These are phyloP conservation scores for Atherinosoma microstoma DNA, from an alignment of 2,797 vertebrate genomes.

Conservation along the genomic window DNA sequence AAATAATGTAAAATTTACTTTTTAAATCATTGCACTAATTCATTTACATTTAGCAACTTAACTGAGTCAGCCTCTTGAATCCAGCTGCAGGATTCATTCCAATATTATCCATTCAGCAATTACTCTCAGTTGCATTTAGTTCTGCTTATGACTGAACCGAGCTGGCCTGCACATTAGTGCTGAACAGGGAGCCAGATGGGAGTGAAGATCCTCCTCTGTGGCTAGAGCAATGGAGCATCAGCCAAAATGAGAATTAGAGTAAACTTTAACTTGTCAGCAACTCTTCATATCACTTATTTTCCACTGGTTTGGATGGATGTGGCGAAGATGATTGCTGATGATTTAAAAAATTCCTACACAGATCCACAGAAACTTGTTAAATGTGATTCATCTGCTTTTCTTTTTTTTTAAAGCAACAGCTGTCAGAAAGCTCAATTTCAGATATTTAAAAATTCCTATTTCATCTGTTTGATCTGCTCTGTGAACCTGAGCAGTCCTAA, in stretches of 20 bases:
- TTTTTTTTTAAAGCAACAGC: slow-evolving; percentile 28
- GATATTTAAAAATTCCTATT: slow-evolving; percentile 41
- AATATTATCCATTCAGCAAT: slow-evolving; percentile 60
- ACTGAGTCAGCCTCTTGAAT: slow-evolving; percentile 41
- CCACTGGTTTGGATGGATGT: slow-evolving; percentile 72
- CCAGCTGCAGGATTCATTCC: slow-evolving; percentile 45
- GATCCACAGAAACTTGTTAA: slow-evolving; percentile 48
- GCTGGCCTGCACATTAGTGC: slow-evolving; percentile 52
- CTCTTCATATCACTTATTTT: slow-evolving; percentile 75
- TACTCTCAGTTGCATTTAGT: slow-evolving; percentile 57
- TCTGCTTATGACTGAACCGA: slow-evolving; percentile 54
- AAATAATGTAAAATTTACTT: not conserved
- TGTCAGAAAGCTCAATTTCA: slow-evolving; percentile 39
- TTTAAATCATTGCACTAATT: slow-evolving; percentile 16
- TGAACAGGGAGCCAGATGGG: slow-evolving; percentile 58
- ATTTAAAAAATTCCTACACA: slow-evolving; percentile 53
- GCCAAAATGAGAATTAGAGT: slow-evolving; percentile 73
- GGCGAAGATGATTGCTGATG: slow-evolving; percentile 59
- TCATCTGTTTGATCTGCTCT: slow-evolving; percentile 27
- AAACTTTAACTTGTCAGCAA: slow-evolving; percentile 76
- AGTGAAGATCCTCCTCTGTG: slow-evolving; percentile 71
- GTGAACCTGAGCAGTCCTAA: slow-evolving; percentile 9
- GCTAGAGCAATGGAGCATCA: slow-evolving; percentile 36
- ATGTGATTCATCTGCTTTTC: slow-evolving; percentile 37
- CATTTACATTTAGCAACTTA: slow-evolving; percentile 28